phyloP scores from a whole-genome alignment of 2,113 vertebrate genomes.

The Crotalus viridis region DNA sequence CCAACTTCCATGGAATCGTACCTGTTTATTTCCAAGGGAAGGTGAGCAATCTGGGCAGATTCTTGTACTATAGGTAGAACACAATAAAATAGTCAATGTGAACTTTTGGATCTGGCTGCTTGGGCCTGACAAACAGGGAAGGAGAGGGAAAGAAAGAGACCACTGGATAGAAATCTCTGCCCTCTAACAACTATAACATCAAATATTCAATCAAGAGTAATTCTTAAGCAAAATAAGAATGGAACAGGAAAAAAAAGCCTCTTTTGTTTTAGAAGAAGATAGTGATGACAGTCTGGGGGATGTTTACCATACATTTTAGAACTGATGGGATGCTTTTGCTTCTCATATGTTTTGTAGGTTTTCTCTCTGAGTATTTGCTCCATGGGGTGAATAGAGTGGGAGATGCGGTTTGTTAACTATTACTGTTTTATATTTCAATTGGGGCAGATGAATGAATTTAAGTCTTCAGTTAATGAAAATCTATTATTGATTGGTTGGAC shows the following conservation, averaged over 20 bases:
- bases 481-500: neutral
- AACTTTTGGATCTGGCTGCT: neutral
- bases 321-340: neutral
- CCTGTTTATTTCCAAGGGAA: neutral
- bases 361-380: neutral
- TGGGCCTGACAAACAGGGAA: neutral
- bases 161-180: neutral
- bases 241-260: neutral
- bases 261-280: neutral
- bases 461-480: neutral
- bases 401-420: neutral
- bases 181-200: neutral
- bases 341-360: neutral
- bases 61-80: neutral
- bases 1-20: neutral
- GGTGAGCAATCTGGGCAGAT: neutral
- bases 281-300: neutral
- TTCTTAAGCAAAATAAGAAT: neutral
- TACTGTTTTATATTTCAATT: neutral
- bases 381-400: neutral
- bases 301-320: neutral
- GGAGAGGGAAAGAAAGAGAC: neutral
- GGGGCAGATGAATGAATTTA: neutral
- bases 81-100: neutral
- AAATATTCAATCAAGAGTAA: neutral